Percentiles rank a stretch among this genome's conserved stretches.
Conservation (phyloP, 2,113 vertebrate genomes). For the Baryphthengus martii region DNA sequence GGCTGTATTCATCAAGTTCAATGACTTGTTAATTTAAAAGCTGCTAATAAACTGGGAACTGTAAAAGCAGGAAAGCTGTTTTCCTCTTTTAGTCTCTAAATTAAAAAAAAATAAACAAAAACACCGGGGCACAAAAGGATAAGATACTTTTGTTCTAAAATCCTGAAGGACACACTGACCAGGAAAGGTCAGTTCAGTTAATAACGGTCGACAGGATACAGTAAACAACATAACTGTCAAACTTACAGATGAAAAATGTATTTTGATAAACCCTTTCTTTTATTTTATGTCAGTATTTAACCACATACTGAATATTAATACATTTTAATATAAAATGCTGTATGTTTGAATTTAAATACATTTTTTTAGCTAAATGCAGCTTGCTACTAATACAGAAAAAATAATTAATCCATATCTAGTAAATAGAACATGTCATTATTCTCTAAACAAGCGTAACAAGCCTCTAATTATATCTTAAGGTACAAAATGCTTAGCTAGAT, state of each 20-base stretch:
- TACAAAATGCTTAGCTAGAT: neutral
- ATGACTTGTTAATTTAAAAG: neutral
- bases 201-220: too few relatives aligned
- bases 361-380: neutral
- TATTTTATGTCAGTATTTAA: neutral
- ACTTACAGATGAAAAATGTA: too few relatives aligned
- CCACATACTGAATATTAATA: neutral
- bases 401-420: neutral
- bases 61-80: neutral
- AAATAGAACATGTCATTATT: neutral
- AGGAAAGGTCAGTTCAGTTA: neutral
- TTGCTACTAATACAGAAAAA: neutral
- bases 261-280: neutral
- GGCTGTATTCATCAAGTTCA: neutral
- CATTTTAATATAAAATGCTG: neutral
- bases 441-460: neutral
- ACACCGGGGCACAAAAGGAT: neutral
- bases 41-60: neutral
- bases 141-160: conserved; percentile 5
- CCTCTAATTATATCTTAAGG: neutral
- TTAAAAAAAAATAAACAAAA: neutral
- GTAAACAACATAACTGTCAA: too few relatives aligned
- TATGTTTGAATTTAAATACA: neutral
- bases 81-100: neutral
- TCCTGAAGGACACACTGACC: neutral